A percentile compares a stretch with the other conserved stretches of the same genome.
Conservation (phyloP, 2,888 invertebrate species). For the Tetragonisca angustula region DNA sequence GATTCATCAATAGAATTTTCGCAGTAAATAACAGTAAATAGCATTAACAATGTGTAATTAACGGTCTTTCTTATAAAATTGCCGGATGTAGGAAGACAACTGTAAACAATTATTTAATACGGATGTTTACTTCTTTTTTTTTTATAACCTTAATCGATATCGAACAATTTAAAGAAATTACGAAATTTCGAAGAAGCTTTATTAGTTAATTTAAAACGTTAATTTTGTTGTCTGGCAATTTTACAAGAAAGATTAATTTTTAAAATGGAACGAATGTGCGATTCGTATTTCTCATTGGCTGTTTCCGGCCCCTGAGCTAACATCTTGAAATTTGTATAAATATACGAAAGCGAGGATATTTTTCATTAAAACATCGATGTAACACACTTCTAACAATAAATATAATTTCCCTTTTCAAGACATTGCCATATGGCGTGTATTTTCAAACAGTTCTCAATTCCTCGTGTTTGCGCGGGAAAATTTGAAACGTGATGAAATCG, state of each 20-base stretch:
- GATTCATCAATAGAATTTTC: conserved; percentile 38
- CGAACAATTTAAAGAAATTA: neutral
- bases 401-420: conserved; percentile 17
- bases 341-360: conserved; percentile 19
- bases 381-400: conserved; percentile 24
- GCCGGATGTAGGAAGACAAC: conserved; percentile 33
- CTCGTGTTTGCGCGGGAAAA: conserved; percentile 31
- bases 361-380: conserved; percentile 26
- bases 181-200: too few species aligned
- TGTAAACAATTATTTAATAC: neutral
- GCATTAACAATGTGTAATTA: conserved; percentile 30
- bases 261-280: conserved; percentile 16
- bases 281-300: conserved; percentile 1
- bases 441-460: conserved; percentile 31
- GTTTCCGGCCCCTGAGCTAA: neutral
- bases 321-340: conserved; percentile 4
- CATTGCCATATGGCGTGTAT: neutral
- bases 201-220: too few species aligned
- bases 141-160: neutral
- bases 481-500: conserved; percentile 5
- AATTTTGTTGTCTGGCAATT: conserved; percentile 16
- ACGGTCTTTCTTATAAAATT: conserved; percentile 29
- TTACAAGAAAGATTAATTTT: conserved; percentile 20
- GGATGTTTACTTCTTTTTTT: neutral
- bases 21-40: conserved; percentile 39